Percentiles rank a stretch among this genome's conserved stretches.
Evolutionary conservation across 2,888 invertebrate genomes (phyloP).

Genomic region (Drosophila percnosoma): DNA sequence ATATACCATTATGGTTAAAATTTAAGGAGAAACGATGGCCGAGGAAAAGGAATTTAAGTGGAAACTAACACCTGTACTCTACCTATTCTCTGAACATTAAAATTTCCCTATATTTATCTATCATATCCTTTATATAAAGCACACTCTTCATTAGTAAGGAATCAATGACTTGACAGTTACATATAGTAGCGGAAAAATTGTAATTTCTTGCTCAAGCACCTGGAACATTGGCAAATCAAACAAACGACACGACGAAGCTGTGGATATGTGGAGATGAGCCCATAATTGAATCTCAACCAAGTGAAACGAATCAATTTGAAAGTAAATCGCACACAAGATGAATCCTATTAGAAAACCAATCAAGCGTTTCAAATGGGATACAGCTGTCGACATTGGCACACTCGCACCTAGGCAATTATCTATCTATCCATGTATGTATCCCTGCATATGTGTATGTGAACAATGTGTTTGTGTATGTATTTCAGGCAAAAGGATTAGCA

Average conservation of each 20-base stretch:
- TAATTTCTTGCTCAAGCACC: conserved; percentile 82
- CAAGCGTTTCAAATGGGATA: conserved; percentile 74
- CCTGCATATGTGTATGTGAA: conserved; percentile 1
- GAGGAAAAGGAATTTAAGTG: neutral
- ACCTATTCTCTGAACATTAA: neutral
- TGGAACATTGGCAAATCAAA: conserved; percentile 78
- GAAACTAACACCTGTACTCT: neutral
- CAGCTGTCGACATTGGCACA: conserved; percentile 17
- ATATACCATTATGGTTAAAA: neutral
- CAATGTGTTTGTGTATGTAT: neutral
- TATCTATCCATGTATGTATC: conserved; percentile 1
- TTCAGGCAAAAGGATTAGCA: conserved; percentile 47
- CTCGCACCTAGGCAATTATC: conserved; percentile 20
- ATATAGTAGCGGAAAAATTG: conserved; percentile 76
- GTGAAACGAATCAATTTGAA: conserved; percentile 79
- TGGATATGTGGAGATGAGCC: conserved; percentile 34
- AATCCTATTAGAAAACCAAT: conserved; percentile 65
- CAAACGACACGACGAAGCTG: conserved; percentile 33
- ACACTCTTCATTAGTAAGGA: conserved; percentile 5
- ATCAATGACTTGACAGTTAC: conserved; percentile 52
- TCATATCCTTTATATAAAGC: neutral
- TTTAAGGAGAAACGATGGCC: neutral
- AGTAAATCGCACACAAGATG: conserved; percentile 39
- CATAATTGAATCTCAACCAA: conserved; percentile 75
- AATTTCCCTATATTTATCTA: neutral